Evolutionary conservation across 2,888 invertebrate genomes (phyloP), one percentile per base, ranked within the genome.

Genomic region (Tipula lateralis): DNA sequence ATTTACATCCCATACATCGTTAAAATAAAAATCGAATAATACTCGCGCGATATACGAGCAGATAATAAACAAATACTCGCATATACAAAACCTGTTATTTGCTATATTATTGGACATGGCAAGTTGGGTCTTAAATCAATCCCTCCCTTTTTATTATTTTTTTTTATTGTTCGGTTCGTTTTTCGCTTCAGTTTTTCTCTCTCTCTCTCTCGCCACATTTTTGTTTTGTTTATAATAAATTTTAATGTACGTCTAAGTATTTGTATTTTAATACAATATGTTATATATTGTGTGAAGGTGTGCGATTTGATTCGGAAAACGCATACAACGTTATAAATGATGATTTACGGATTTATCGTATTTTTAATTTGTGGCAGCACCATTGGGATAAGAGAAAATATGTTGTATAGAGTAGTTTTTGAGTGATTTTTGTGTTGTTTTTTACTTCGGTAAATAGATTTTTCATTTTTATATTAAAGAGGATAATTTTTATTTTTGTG

Each of bases 91-190:
- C 82, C 82, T 82, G 82, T 82, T 82, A 82, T 82, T 36, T 85
- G 82, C 82, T 82, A 82, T 86, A 84, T 86, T 86, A 86, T 86
- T 86, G 86, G 87, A 86, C 87, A 87, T 87, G 87, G 87, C 87
- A 66, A 88, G 88, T 87, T 87, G 87, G 87, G 87, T 87, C 87
- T 88, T 87, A 87, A 87, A 87, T 87, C 87, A 87, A 87, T 86
- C 87, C 87, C 87, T 87, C 88, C 88, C 87, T 86, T 86, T 87
- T 87, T 86, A 30, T 30, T n/a, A n/a, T n/a, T n/a, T n/a, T n/a
- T n/a, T n/a, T n/a, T n/a, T n/a, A n/a, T n/a, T n/a, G 6, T 84
- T 50, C 16, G 5, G 32, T 83, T 34, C 12, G 7, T 83, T 36
- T 34, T 83, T 84, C 29, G 29, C n/a, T 84, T 36, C 16, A 83